phyloP scores from a whole-genome alignment of 1,140 invertebrate species.

The Asobara japonica region DNA sequence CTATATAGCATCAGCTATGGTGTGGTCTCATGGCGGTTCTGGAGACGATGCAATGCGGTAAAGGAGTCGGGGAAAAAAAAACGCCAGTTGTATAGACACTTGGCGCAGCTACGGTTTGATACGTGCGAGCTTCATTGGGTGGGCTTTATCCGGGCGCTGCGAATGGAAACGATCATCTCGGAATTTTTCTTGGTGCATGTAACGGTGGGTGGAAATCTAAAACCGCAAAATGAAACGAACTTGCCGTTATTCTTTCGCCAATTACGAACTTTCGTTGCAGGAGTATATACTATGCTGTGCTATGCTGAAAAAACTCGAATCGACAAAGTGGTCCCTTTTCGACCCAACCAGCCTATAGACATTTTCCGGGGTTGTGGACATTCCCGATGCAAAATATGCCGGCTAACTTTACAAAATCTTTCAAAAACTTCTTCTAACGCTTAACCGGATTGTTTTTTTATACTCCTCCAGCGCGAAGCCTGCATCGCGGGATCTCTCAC shows the following conservation, averaged over 20 bases:
- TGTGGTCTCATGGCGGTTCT: background rate
- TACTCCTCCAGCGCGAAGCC: background rate
- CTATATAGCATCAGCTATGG: background rate
- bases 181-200: background rate
- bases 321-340: too few species aligned
- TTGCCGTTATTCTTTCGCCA: too few species aligned
- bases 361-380: too few species aligned
- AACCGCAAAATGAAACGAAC: too few species aligned
- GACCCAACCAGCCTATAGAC: background rate
- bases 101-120: background rate
- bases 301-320: too few species aligned
- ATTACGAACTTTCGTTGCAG: too few species aligned
- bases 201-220: too few species aligned
- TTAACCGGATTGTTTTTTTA: background rate
- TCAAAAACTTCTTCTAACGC: background rate
- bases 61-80: constrained; percentile 5
- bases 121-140: background rate
- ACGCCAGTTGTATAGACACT: constrained; percentile 12
- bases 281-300: too few species aligned
- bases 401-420: too few species aligned
- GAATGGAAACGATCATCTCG: background rate
- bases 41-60: constrained; percentile 3
- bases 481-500: constrained; percentile 38
- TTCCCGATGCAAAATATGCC: too few species aligned
- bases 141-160: background rate